Percentiles rank a stretch among this genome's conserved stretches.
Evolutionary conservation across 2,888 invertebrate species (phyloP).

Genomic region (Protophormia terraenovae): DNA sequence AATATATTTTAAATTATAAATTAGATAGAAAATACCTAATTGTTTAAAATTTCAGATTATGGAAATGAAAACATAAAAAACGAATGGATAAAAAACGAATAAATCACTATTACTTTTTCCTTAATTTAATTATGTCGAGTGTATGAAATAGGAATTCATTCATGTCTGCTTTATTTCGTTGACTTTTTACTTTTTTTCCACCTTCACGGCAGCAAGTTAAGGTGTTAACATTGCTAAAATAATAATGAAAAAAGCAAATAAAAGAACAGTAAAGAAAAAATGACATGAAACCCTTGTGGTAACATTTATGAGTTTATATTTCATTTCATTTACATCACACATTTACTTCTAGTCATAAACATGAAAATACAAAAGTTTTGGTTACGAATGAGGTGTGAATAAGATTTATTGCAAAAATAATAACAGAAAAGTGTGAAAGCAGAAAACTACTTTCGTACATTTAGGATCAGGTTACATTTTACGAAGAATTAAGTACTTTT

Average conservation of each 20-base stretch:
- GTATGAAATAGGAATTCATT: not conserved
- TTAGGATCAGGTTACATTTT: slow-evolving; percentile 48
- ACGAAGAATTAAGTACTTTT: slow-evolving; percentile 18
- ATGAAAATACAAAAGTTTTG: not conserved
- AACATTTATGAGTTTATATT: slow-evolving; percentile 66
- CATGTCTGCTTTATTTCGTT: not conserved
- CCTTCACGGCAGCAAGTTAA: slow-evolving; percentile 34
- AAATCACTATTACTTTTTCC: too few species aligned
- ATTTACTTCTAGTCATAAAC: not conserved
- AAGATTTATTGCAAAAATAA: slow-evolving; percentile 41
- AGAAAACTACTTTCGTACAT: slow-evolving; percentile 30
- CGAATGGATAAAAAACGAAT: too few species aligned
- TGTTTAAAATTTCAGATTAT: too few species aligned
- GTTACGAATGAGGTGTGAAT: slow-evolving; percentile 53
- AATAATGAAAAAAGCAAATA: not conserved
- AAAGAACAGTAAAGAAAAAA: slow-evolving; percentile 2
- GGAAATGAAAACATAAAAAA: too few species aligned
- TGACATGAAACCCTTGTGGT: slow-evolving; percentile 62
- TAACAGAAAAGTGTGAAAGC: slow-evolving; percentile 51
- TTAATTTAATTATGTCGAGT: not conserved
- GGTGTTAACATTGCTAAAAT: slow-evolving; percentile 27
- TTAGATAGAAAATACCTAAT: too few species aligned
- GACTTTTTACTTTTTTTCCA: slow-evolving; percentile 7
- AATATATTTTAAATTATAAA: too few species aligned
- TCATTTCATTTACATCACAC: slow-evolving; percentile 45